Evolutionary conservation across 2,113 vertebrate genomes (phyloP).

Genomic region (Sebastes schlegelii): DNA sequence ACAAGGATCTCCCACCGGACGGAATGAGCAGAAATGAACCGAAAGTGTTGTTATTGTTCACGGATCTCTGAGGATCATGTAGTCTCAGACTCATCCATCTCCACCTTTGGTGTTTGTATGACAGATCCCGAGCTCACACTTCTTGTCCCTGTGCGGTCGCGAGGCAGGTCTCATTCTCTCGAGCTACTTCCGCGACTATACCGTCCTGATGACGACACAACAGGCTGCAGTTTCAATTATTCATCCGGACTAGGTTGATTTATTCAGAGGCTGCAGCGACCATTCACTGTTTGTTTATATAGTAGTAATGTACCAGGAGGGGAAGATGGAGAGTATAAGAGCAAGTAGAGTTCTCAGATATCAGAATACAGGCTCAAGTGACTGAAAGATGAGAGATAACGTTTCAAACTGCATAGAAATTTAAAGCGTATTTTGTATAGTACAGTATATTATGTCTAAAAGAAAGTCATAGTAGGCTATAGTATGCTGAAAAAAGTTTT

Average conservation of each 20-base stretch:
- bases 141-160: background rate
- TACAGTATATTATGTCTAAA: too few relatives aligned
- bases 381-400: background rate
- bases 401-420: background rate
- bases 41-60: background rate
- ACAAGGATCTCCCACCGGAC: background rate
- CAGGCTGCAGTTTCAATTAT: conserved; percentile 55
- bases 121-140: background rate
- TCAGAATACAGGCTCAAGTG: background rate
- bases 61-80: conserved; percentile 20
- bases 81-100: conserved; percentile 17
- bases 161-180: conserved; percentile 46
- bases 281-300: background rate
- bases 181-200: conserved; percentile 69
- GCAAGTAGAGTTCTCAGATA: background rate
- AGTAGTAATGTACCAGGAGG: background rate
- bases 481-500: too few relatives aligned
- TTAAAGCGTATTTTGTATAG: background rate
- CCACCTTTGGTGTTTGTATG: background rate
- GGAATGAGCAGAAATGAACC: background rate
- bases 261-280: conserved; percentile 2
- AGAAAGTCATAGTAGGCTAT: too few relatives aligned
- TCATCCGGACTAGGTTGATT: conserved; percentile 4
- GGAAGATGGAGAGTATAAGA: background rate
- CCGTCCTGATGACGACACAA: conserved; percentile 62